Evolutionary conservation across 2,113 vertebrate genomes (phyloP), one percentile per base, ranked within the genome.

Genomic region (Rynchops niger): DNA sequence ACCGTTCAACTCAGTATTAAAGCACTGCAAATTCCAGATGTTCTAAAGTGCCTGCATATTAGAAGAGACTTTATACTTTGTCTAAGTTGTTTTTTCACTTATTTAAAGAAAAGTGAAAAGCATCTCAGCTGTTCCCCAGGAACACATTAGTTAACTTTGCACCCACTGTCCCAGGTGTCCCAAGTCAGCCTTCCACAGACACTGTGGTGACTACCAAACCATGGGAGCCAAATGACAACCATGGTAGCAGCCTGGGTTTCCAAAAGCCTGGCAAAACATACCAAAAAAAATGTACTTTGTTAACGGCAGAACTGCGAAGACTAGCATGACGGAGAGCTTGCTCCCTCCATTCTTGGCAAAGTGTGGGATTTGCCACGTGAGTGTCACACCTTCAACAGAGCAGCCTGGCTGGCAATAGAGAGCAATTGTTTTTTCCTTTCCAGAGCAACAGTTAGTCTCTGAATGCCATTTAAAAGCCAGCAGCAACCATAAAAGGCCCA

Each of bases 1-100:
- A 17, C 32, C 23, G 11, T 59, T 78, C 36, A 59, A 3, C 32
- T 82, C 34, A 8, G 12, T 30, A 27, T 9, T 36, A 70, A 76
- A 50, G 38, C 14, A 22, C 6, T 36, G 26, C n/a, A 25, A 32
- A 8, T 27, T 50, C 49, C 59, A 45, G 16, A 73, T 20, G 18
- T 42, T 67, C 18, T 45, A 25, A 65, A 78, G n/a, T 3, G 2
- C 19, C 9, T 3, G 1, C 0, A 1, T 69, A 21, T 70, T 38
- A 59, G 26, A 12, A 62, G 30, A 58, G 63, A 82, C 30, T 80
- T 80, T 3, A 58, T 12, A 19, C 20, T 49, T 81, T 5, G 2
- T 21, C 22, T 10, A 72, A 62, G 20, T 21, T 66, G 17, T 1
- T 16, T 13, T 1, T 59, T 65, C 42, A 36, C 19, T 20, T 11